These are phyloP conservation scores for Heptranchias perlo DNA, from an alignment of 2,113 vertebrate genomes.

Conservation along the genomic window DNA sequence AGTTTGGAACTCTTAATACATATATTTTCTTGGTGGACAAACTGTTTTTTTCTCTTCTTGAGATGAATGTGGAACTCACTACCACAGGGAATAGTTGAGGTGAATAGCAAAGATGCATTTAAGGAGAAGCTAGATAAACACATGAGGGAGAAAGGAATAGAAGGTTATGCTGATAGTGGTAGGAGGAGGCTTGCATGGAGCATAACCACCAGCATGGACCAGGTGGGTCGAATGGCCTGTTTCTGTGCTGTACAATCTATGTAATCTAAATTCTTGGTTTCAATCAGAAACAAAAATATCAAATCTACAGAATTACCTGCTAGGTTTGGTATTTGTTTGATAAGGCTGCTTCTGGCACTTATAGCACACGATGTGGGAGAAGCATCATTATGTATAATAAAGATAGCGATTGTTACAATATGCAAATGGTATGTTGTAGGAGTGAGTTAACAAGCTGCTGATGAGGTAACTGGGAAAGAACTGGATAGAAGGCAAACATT, in stretches of 20 bases:
- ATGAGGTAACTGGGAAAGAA: constrained; percentile 8
- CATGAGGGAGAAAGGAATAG: not conserved
- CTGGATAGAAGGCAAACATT: not conserved
- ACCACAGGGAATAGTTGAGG: not conserved
- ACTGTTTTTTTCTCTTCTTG: not conserved
- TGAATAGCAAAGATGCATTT: not conserved
- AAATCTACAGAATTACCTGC: not conserved
- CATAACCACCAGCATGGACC: not conserved
- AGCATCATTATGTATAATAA: constrained; percentile 14
- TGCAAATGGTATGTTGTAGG: not conserved
- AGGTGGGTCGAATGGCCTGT: not conserved
- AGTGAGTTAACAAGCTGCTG: constrained; percentile 7
- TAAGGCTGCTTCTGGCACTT: not conserved
- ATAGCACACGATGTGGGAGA: not conserved
- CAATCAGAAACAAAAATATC: not conserved
- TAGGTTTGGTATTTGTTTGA: constrained; percentile 12
- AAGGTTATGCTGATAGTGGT: not conserved
- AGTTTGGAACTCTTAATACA: not conserved
- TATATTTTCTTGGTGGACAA: not conserved
- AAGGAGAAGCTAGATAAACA: not conserved
- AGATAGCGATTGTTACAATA: not conserved
- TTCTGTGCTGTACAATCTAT: not conserved
- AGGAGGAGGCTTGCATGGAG: not conserved
- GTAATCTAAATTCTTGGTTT: not conserved
- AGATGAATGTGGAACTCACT: not conserved